Conservation (phyloP, 2,888 invertebrate species). For the Pheosia tremula region DNA sequence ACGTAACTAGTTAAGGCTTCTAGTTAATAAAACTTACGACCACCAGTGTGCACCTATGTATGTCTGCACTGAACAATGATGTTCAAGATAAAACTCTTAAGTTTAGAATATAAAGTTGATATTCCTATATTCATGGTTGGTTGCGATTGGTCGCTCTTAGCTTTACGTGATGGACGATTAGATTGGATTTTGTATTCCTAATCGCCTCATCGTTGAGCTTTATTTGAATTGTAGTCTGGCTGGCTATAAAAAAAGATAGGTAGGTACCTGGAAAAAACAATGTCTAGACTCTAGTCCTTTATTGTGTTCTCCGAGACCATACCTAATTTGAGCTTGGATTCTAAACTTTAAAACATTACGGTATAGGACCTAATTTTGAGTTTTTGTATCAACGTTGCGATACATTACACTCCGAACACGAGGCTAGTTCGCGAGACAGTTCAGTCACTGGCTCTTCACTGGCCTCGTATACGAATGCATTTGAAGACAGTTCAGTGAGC, state of each 20-base stretch:
- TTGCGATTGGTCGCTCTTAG: conserved; percentile 1
- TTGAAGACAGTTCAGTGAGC: too few species aligned
- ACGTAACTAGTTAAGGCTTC: conserved; percentile 44
- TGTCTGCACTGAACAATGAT: conserved; percentile 2
- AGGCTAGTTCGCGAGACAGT: too few species aligned
- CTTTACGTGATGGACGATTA: conserved; percentile 7
- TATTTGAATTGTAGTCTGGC: background rate
- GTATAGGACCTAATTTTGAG: too few species aligned
- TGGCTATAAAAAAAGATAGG: conserved; percentile 8
- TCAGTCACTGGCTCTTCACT: too few species aligned
- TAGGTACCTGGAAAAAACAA: background rate
- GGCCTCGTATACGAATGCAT: too few species aligned
- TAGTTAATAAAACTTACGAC: conserved; percentile 23
- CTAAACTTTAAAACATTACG: too few species aligned
- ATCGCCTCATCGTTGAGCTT: conserved; percentile 11
- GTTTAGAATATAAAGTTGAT: conserved; percentile 6
- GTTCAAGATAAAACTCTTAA: conserved; percentile 14
- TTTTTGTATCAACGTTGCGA: too few species aligned
- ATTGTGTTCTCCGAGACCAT: too few species aligned
- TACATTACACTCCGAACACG: too few species aligned
- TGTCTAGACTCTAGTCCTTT: too few species aligned
- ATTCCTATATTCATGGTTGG: background rate
- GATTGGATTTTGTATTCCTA: conserved; percentile 1
- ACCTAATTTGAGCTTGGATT: too few species aligned
- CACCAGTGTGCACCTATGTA: conserved; percentile 10